Base-by-base conservation (phyloP, 2,888 invertebrate species). In the Agrypnus murinus region DNA sequence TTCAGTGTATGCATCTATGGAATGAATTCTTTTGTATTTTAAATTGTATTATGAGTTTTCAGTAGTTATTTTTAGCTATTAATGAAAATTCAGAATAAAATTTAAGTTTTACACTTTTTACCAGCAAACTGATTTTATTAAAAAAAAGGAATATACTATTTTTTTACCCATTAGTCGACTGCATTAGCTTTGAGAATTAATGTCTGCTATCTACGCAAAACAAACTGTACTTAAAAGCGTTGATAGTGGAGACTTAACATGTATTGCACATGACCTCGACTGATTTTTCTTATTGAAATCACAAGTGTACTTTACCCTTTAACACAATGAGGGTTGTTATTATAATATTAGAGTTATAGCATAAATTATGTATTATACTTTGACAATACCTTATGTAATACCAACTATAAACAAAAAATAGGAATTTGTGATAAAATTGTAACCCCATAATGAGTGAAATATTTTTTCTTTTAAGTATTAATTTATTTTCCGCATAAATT, bases 301-400 rank as follows among this genome's bases (percentile, higher is more conserved):
- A 14, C 50, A 71, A 71, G 71, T 67, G 71, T 71, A 68, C 66
- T 65, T 71, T 46, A 36, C 46, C 46, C 60, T 45, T 34, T 60
- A 19, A 43, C 19, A 59, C 19, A 40, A 38, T 15, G 63, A 68
- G 63, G 62, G 55, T 63, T 63, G 63, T 62, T 60, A 31, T 46
- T 2, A 10, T 50, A 10, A 31, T n/a, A n/a, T 8, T 25, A 25
- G 25, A 6, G 19, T 48, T 48, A 19, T 48, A 31, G 19, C 48
- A 17, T 48, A 48, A n/a, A 6, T 53, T 53, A 36, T 55, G 10
- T 32, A 55, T 32, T 36, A 55, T 15, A 6, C 5, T n/a, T 55
- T 55, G 55, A 46, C 43, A 60, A 60, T 43, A 60, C 58, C 8
- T 64, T 25, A 25, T 25, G 25, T 64, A 36, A 48, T 64, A 10